phyloP scores from a whole-genome alignment of 2,113 vertebrate species.

The Prochilodus magdalenae region DNA sequence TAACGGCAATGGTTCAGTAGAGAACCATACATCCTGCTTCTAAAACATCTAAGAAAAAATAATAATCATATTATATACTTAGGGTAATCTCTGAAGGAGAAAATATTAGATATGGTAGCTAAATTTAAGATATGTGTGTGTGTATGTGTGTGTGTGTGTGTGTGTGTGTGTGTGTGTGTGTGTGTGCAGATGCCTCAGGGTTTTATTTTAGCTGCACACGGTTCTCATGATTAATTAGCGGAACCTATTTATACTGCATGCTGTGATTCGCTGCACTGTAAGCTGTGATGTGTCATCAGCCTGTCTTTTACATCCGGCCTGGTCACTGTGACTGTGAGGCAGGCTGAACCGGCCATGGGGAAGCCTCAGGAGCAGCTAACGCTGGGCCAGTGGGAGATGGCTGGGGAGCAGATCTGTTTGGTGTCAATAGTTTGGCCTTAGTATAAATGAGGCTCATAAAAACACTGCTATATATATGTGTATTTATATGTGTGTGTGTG shows the following conservation, averaged over 20 bases:
- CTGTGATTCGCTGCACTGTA: slow-evolving; percentile 6
- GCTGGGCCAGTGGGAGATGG: background rate
- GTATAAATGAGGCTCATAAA: too few species aligned
- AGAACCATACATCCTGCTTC: too few species aligned
- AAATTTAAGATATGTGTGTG: too few species aligned
- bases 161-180: background rate
- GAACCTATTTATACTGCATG: slow-evolving; percentile 17
- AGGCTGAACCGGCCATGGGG: background rate
- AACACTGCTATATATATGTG: too few species aligned
- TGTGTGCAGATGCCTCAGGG: background rate
- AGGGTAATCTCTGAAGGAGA: too few species aligned
- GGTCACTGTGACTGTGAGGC: slow-evolving; percentile 21
- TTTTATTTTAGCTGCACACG: slow-evolving; percentile 1
- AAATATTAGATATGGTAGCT: too few species aligned
- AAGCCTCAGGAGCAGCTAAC: background rate
- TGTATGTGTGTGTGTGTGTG: too few species aligned
- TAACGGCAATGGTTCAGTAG: too few species aligned
- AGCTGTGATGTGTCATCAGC: slow-evolving; percentile 2
- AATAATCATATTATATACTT: too few species aligned
- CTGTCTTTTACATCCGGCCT: slow-evolving; percentile 2
- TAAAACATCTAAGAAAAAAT: too few species aligned
- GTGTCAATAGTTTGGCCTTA: background rate
- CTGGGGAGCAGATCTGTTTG: background rate
- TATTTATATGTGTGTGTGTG: too few species aligned
- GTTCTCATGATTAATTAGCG: slow-evolving; percentile 14